Conservation (phyloP, 2,797 vertebrate genomes). For the Pipistrellus pygmaeus region DNA sequence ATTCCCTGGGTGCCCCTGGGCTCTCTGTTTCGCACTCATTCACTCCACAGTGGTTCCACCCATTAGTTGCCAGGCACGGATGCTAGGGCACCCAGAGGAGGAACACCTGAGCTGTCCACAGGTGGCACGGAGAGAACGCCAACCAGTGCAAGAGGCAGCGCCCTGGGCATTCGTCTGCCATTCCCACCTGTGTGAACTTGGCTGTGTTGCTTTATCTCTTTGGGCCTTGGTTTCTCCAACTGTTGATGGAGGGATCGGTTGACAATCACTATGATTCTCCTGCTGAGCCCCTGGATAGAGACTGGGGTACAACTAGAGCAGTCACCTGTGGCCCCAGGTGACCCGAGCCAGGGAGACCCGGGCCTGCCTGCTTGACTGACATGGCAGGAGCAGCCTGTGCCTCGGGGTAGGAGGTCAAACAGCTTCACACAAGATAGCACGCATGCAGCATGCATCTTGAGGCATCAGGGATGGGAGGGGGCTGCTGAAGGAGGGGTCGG, state of each 20-base stretch:
- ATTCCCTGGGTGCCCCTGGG: not conserved
- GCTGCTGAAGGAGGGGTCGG: not conserved
- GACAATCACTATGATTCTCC: not conserved
- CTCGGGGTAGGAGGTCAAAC: rapidly evolving
- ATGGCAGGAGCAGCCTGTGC: not conserved
- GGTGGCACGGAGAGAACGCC: not conserved
- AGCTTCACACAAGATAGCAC: rapidly evolving
- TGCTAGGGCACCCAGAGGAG: not conserved
- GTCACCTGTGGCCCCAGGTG: not conserved
- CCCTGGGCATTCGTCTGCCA: not conserved
- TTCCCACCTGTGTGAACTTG: not conserved
- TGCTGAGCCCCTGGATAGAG: not conserved
- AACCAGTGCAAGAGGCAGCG: not conserved
- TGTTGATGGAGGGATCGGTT: not conserved
- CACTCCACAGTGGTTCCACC: not conserved
- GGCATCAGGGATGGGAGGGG: rapidly evolving
- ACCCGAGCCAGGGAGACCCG: no score
- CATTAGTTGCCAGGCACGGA: not conserved
- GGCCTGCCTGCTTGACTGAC: not conserved
- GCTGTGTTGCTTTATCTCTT: not conserved
- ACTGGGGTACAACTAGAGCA: not conserved
- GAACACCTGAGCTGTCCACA: not conserved
- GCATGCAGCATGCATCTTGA: rapidly evolving
- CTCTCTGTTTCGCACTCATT: not conserved
- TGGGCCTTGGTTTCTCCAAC: not conserved